A percentile compares a stretch with the other conserved stretches of the same genome.
phyloP scores from a whole-genome alignment of 2,113 vertebrate genomes.

The Lathamus discolor region DNA sequence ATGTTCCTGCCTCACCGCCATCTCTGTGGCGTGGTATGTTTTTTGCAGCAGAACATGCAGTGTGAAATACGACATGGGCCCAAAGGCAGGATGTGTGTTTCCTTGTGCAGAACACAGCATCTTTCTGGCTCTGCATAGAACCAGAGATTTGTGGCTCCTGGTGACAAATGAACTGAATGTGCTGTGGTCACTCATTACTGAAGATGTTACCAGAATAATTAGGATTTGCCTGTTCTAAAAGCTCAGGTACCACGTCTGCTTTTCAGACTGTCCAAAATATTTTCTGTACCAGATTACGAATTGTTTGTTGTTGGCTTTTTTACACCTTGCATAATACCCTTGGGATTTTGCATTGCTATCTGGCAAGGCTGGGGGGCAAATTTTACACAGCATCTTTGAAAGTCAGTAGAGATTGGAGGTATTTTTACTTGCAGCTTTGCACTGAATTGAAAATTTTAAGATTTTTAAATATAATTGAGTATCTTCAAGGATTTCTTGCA shows the following conservation, averaged over 20 bases:
- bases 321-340: background rate
- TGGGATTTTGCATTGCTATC: background rate
- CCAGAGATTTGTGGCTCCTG: background rate
- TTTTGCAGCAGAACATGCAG: background rate
- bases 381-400: background rate
- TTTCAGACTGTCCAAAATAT: background rate
- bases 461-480: background rate
- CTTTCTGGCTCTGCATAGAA: background rate
- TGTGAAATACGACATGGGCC: background rate
- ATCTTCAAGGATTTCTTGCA: background rate
- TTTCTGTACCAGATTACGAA: background rate
- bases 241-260: background rate
- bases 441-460: background rate
- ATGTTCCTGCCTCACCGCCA: background rate
- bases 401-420: background rate
- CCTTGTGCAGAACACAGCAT: background rate
- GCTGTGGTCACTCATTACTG: background rate
- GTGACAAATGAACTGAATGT: background rate
- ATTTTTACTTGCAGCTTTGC: background rate
- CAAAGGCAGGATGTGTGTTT: background rate
- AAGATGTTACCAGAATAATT: background rate
- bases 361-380: background rate
- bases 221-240: background rate
- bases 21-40: fast-evolving
- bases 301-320: background rate